A percentile compares a stretch with the other conserved stretches of the same genome.
Conservation (phyloP, 2,113 vertebrate genomes). For the Silurus meridionalis region DNA sequence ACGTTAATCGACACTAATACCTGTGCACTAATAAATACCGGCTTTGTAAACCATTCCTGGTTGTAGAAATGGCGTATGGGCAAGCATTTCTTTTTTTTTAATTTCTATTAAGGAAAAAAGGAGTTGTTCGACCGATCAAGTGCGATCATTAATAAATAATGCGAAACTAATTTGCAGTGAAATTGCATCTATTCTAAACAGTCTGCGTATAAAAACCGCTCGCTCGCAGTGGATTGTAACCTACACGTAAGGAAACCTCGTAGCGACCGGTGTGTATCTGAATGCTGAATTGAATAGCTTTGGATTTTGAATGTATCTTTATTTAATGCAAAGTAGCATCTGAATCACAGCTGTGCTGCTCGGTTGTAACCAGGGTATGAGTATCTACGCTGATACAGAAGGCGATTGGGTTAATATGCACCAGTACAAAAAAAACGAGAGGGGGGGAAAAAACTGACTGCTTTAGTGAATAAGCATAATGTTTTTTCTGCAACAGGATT, state of each 20-base stretch:
- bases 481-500: neutral
- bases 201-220: neutral
- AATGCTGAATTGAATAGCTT: conserved; percentile 10
- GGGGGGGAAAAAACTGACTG: neutral
- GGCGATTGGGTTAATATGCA: conserved; percentile 24
- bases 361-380: conserved; percentile 17
- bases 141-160: conserved; percentile 9
- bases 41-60: conserved; percentile 16
- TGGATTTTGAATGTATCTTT: conserved; percentile 31
- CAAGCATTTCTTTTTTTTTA: neutral
- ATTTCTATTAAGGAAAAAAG: neutral
- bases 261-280: neutral
- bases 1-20: conserved; percentile 2
- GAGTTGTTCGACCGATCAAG: neutral
- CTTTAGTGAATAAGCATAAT: conserved; percentile 19
- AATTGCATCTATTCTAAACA: conserved; percentile 9
- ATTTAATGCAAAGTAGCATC: conserved; percentile 19
- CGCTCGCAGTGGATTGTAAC: neutral
- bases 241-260: neutral
- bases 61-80: neutral
- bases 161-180: neutral
- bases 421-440: neutral
- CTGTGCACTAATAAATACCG: conserved; percentile 28
- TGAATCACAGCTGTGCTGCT: conserved; percentile 34
- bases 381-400: conserved; percentile 28